Conservation (phyloP, 1,140 invertebrate species). For the Bombus confusus region DNA sequence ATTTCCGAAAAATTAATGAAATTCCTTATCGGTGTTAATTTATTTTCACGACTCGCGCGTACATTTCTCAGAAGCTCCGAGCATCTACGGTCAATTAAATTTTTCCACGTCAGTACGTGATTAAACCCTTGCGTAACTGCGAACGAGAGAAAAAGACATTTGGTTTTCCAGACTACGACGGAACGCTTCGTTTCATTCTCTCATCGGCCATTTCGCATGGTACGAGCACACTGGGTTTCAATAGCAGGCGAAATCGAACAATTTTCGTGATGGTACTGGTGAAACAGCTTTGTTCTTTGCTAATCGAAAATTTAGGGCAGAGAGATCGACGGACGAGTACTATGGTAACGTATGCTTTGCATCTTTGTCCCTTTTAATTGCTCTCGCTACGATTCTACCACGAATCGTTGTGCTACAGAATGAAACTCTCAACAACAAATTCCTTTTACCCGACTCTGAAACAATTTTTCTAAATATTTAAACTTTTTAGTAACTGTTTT, state of each 20-base stretch:
- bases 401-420: background rate
- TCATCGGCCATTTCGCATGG: constrained; percentile 29
- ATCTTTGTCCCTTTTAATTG: constrained; percentile 12
- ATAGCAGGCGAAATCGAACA: constrained; percentile 47
- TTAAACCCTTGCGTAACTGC: constrained; percentile 11
- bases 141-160: background rate
- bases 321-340: background rate
- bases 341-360: background rate
- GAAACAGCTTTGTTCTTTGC: constrained; percentile 29
- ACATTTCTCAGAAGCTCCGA: too few relatives aligned
- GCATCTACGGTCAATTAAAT: background rate
- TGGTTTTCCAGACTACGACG: constrained; percentile 16
- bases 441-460: background rate
- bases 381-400: background rate
- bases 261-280: constrained; percentile 35
- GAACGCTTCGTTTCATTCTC: constrained; percentile 31
- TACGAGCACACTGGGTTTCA: constrained; percentile 43
- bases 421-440: background rate
- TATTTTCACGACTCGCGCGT: too few relatives aligned
- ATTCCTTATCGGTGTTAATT: background rate
- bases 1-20: background rate
- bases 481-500: too few relatives aligned
- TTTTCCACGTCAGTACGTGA: constrained; percentile 9
- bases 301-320: constrained; percentile 44
- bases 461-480: background rate